Evolutionary conservation across 2,797 vertebrate species (phyloP), one percentile per base, ranked within the genome.

Genomic region (Enoplosus armatus): DNA sequence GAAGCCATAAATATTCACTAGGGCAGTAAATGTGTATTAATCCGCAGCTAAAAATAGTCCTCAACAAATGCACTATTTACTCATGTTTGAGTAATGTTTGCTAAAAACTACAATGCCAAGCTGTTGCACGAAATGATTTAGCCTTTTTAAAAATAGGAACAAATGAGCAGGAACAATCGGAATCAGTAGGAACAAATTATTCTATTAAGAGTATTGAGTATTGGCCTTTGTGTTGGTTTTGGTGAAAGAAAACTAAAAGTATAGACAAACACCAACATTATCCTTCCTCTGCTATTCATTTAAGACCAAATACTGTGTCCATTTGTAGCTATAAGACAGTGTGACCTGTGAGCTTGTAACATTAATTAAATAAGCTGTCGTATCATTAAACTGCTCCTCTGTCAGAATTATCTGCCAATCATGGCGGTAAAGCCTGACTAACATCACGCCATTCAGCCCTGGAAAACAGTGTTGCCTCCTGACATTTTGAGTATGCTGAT

Each of bases 401-500:
- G n/a, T n/a, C 6, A 22, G 14, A 63, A 50, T 48, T 16, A 31
- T 24, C 22, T 24, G 18, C 33, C 54, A 31, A 14, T 47, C 16
- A 27, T 7, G 18, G 43, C 5, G 0, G 41, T 48, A 45, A 53
- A 67, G 58, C 31, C 8, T 51, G 12, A 39, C 4, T 9, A 12
- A 47, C 22, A 3, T 45, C 14, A 61, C n/a, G 0, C 20, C 27
- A 58, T 48, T 56, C 54, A 16, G 53, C 67, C 37, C 14, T 26
- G 24, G 37, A 47, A 39, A 48, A 62, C 29, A 26, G 3, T 10
- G 24, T 59, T 24, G 22, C 33, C 2, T 70, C 5, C 14, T 72
- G 58, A 47, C 29, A 43, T 69, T 74, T 80, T 33, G 37, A 63
- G 50, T 45, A 22, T 26, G 18, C 22, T 11, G 22, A 45, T 43